Evolutionary conservation across 2,113 vertebrate species (phyloP).

Genomic region (Tonatia bakeri): DNA sequence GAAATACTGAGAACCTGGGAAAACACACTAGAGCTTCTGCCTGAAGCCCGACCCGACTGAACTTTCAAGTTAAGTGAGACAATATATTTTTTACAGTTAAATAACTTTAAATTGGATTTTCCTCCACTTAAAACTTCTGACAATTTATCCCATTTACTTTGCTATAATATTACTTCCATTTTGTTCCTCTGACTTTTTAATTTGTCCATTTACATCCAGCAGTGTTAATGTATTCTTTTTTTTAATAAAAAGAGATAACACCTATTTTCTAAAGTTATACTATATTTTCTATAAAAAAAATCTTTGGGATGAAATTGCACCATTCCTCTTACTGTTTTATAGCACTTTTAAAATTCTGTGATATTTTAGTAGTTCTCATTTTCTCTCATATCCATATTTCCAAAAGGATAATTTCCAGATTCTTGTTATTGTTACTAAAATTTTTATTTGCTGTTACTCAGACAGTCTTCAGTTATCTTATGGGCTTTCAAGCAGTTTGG

Average conservation of each 20-base stretch:
- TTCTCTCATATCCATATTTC: background rate
- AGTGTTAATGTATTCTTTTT: background rate
- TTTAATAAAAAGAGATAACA: background rate
- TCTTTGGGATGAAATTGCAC: background rate
- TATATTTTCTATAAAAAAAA: background rate
- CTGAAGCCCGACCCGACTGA: background rate
- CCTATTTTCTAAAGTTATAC: background rate
- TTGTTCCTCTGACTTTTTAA: background rate
- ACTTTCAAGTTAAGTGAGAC: background rate
- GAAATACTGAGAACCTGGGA: background rate
- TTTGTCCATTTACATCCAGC: background rate
- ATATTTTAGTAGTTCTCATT: background rate
- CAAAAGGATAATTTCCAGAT: background rate
- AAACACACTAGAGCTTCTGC: background rate
- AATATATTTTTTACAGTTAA: background rate
- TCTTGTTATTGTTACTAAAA: background rate
- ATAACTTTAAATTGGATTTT: background rate
- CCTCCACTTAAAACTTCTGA: background rate
- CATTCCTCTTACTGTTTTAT: background rate
- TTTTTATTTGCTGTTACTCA: background rate
- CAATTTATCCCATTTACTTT: background rate
- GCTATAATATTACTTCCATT: background rate
- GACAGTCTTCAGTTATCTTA: background rate
- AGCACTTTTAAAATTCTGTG: background rate
- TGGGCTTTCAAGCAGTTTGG: background rate